Evolutionary conservation across 2,888 invertebrate genomes (phyloP).

Genomic region (Spodoptera exigua): DNA sequence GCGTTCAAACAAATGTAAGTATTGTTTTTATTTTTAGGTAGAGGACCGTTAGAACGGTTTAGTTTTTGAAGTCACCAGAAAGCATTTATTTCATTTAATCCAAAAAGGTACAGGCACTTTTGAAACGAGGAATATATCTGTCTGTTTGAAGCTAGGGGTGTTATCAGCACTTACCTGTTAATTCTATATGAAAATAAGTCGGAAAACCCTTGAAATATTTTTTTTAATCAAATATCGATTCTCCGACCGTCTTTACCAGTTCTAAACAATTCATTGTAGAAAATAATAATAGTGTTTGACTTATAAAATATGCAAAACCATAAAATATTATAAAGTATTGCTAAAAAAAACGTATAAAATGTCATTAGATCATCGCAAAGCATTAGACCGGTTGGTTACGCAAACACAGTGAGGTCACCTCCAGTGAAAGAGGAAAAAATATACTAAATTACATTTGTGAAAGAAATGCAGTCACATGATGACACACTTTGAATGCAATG

Average conservation of each 20-base stretch:
- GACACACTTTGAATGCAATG: too few species aligned
- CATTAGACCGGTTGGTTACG: constrained; percentile 49
- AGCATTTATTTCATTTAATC: too few species aligned
- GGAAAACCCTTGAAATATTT: too few species aligned
- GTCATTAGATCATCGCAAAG: constrained; percentile 51
- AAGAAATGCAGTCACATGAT: too few species aligned
- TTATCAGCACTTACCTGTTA: too few species aligned
- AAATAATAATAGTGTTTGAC: neutral
- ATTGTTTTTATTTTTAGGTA: constrained; percentile 1
- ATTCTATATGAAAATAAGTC: too few species aligned
- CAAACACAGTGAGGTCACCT: constrained; percentile 56
- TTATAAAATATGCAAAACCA: constrained; percentile 22
- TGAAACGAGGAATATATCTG: too few species aligned
- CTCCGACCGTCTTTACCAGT: neutral
- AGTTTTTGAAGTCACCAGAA: too few species aligned
- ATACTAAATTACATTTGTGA: neutral
- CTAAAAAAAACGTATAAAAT: constrained; percentile 48
- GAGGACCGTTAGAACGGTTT: too few species aligned
- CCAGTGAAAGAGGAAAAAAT: constrained; percentile 27
- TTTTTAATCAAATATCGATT: neutral
- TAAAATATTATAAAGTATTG: constrained; percentile 23
- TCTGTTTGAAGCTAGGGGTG: too few species aligned
- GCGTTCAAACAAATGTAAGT: constrained; percentile 2
- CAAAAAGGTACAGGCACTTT: too few species aligned
- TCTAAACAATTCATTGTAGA: neutral